Base-by-base conservation (phyloP, 2,113 vertebrate species). In the Apus apus region DNA sequence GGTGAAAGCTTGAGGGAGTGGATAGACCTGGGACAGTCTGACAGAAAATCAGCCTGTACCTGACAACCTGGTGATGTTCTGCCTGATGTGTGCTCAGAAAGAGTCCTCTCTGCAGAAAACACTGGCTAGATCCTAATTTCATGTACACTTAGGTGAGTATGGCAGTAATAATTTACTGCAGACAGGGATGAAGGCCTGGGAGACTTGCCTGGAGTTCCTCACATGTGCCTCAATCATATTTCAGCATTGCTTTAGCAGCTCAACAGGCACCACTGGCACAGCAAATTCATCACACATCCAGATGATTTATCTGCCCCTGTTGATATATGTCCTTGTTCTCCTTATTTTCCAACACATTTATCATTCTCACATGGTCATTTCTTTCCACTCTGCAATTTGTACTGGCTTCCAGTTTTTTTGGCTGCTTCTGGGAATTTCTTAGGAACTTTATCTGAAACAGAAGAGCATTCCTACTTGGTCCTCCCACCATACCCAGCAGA, bases 331-430 rank as follows among this genome's bases (percentile, higher is more conserved):
- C 82, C 81, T 78, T 1, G 1, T 78, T 90, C 81, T 85, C 89
- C 94, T 72, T 73, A 30, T 87, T 94, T 91, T 77, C 85, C 95
- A 75, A 4, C 1, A 3, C 79, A 91, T 96, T 96, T 78, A 88
- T 95, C 93, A 94, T 71, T 3, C 88, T 84, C 82, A 36, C 72
- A n/a, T 18, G 87, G 93, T 70, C 93, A 74, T 91, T 95, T 71
- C 85, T 93, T 83, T 70, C 91, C 82, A 51, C 67, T 67, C 78
- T 40, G 85, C 60, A 43, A 0, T 51, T 62, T 62, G 40, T 15
- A 15, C 85, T 67, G 89, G 34, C 32, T 85, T 38, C 50, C 38
- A 78, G 15, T 23, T 57, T 72, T 72, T 78, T 76, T 79, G 87
- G 73, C 56, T 77, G 46, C 51, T 66, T 57, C 56, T 56, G 76